phyloP scores from a whole-genome alignment of 2,113 vertebrate genomes.

The Montifringilla adamsi region DNA sequence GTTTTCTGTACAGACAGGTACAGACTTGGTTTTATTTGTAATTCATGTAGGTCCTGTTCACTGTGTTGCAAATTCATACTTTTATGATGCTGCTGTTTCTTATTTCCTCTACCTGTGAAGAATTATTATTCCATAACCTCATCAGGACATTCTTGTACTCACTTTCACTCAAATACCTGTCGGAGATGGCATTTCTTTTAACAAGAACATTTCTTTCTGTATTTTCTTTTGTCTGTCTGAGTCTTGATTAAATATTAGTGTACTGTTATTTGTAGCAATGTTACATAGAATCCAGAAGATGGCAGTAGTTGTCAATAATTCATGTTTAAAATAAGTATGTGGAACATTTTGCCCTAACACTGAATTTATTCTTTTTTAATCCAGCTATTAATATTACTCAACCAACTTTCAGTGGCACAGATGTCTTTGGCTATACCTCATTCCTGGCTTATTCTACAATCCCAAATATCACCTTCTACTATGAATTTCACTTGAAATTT shows the following conservation, averaged over 20 bases:
- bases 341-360: neutral
- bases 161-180: neutral
- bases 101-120: neutral
- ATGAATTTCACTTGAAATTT: constrained; percentile 86
- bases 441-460: constrained; percentile 79
- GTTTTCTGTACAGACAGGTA: neutral
- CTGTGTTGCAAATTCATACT: neutral
- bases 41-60: neutral
- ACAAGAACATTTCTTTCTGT: neutral
- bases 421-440: constrained; percentile 82
- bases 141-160: neutral
- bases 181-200: neutral
- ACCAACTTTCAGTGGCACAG: constrained; percentile 79
- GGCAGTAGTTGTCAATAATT: constrained; percentile 20
- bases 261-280: neutral
- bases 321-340: neutral
- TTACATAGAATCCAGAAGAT: constrained; percentile 23
- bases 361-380: constrained; percentile 22
- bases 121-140: neutral
- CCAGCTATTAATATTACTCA: constrained; percentile 81
- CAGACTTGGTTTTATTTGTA: neutral
- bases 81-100: neutral
- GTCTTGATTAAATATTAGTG: neutral
- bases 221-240: neutral
- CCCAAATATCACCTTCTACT: constrained; percentile 75